These are phyloP conservation scores for Antechinus flavipes DNA, from an alignment of 2,113 vertebrate genomes.

Conservation along the genomic window DNA sequence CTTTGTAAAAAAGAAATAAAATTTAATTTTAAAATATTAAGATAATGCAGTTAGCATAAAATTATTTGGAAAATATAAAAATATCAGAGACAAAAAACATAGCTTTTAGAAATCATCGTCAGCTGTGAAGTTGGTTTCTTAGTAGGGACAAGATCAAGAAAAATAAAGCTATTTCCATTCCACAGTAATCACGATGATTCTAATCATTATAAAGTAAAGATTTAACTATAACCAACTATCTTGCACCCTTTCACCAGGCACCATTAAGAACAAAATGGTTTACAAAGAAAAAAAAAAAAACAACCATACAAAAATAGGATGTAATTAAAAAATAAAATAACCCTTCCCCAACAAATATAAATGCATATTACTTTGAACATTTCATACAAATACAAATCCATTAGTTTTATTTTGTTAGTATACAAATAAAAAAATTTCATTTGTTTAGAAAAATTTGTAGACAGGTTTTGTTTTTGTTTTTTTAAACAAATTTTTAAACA, in stretches of 20 bases:
- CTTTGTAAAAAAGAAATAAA: not conserved
- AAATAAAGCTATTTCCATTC: not conserved
- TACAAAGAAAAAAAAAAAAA: slow-evolving; percentile 27
- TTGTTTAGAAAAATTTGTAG: slow-evolving; percentile 70
- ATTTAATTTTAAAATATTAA: not conserved
- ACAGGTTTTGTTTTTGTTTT: slow-evolving; percentile 51
- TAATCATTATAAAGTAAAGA: not conserved
- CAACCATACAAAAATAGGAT: not conserved
- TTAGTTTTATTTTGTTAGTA: slow-evolving; percentile 15
- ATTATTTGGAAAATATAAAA: not conserved
- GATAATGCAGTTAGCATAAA: not conserved
- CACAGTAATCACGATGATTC: not conserved
- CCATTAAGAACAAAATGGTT: not conserved
- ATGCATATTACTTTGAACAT: slow-evolving; percentile 4
- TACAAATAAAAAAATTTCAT: slow-evolving; percentile 43
- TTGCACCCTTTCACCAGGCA: not conserved
- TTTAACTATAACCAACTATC: not conserved
- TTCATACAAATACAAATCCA: slow-evolving; percentile 16
- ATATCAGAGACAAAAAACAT: not conserved
- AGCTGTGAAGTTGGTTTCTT: not conserved
- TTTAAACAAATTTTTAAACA: slow-evolving; percentile 56
- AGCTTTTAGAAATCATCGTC: not conserved
- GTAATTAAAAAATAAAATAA: not conserved
- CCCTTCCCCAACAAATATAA: not conserved
- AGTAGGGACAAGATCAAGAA: not conserved